Evolutionary conservation across 2,113 vertebrate species (phyloP).

Genomic region (Hepsetus odoe): DNA sequence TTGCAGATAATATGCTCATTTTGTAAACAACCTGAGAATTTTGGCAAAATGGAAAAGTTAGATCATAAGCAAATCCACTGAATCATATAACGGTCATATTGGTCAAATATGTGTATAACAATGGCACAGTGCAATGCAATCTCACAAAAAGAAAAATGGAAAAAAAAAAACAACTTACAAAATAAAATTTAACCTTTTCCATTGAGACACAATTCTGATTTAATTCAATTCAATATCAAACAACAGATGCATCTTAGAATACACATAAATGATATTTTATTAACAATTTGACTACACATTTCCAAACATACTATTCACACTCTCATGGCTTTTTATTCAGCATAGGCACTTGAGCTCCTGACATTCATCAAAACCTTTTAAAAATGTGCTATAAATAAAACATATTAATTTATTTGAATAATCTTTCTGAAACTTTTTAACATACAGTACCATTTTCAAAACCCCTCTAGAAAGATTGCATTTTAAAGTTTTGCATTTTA

Average conservation of each 20-base stretch:
- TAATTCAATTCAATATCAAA: neutral
- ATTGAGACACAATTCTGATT: neutral
- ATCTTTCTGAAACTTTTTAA: neutral
- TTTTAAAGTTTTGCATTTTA: neutral
- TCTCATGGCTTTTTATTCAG: neutral
- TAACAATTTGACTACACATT: neutral
- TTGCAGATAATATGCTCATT: constrained; percentile 29
- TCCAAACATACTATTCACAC: too few species aligned
- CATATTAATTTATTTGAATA: neutral
- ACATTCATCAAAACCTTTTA: neutral
- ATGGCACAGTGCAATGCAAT: neutral
- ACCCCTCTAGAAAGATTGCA: neutral
- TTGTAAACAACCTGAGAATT: constrained; percentile 45
- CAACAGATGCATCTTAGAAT: neutral
- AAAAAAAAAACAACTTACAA: neutral
- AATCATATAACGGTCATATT: neutral
- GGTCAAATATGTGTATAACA: neutral
- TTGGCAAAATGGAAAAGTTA: constrained; percentile 5
- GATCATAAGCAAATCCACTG: neutral
- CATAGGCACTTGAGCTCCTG: neutral
- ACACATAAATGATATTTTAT: neutral
- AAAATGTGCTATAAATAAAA: constrained; percentile 11
- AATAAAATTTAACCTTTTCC: neutral
- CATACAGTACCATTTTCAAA: neutral
- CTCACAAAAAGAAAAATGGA: neutral